Evolutionary conservation across 1,140 invertebrate species (phyloP), one percentile per base, ranked within the genome.

Genomic region (Papilio helenus): DNA sequence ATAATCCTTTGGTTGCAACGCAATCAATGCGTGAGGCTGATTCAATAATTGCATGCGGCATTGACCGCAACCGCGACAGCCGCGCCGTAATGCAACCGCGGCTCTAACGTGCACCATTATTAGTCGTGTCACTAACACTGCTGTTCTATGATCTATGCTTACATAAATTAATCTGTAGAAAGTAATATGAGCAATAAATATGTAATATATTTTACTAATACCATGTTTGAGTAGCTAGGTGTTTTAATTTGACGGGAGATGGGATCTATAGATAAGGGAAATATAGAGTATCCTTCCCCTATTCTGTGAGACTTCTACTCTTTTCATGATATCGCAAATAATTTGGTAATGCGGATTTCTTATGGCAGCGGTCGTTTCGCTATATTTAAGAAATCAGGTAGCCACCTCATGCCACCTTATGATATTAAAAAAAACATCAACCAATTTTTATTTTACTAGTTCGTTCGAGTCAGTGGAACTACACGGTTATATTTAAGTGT

Each of bases 1-100:
- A 29, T 29, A 29, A 68, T 61, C 58, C 23, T 61, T 16, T 61
- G 12, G 26, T 29, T 1, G 61, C 26, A 34, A 68, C 14, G 23
- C 61, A 68, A 68, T 68, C 23, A 68, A 29, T 68, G 61, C 61
- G 26, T 68, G 61, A 68, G 61, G 12, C 58, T 61, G 58, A 61
- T 61, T 61, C 58, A 61, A 61, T 61, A 61, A 61, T 61, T 61
- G 58, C 20, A 14, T 12, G 58, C 61, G 61, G 26, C 26, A 26
- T 4, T 68, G 61, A 68, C 61, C 61, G 26, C 61, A 68, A 29
- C 61, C 58, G 58, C 58, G 20, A 26, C 58, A 29, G 61, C 61
- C 61, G 61, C 58, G 58, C 26, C 14, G 14, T 29, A 68, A 68
- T 68, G 12, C 23, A 34, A 68, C 61, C 61, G 61, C 61, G 23